phyloP scores from a whole-genome alignment of 2,888 invertebrate species.

The Drosophila atripex region DNA sequence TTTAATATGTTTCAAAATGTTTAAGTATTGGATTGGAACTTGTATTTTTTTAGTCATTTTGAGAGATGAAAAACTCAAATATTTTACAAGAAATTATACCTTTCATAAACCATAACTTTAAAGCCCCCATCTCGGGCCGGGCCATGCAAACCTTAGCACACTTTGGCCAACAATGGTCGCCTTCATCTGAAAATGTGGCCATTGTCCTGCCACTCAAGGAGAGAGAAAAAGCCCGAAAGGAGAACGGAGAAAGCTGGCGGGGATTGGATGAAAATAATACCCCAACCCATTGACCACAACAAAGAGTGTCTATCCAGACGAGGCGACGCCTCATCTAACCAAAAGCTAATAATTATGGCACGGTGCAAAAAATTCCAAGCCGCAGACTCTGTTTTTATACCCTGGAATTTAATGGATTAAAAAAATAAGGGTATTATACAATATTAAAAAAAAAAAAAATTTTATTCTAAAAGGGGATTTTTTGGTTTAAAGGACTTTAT shows the following conservation, averaged over 20 bases:
- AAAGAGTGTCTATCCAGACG: slow-evolving; percentile 45
- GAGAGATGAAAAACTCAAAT: no score
- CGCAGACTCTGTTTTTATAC: slow-evolving; percentile 31
- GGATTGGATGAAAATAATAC: background rate
- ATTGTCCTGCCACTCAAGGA: slow-evolving; percentile 31
- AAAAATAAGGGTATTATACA: background rate
- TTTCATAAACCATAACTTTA: slow-evolving; percentile 8
- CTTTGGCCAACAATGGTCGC: background rate
- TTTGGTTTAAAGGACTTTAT: background rate
- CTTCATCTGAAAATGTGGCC: slow-evolving; percentile 8
- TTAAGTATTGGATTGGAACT: no score
- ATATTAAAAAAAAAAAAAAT: background rate
- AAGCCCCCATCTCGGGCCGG: slow-evolving; percentile 1
- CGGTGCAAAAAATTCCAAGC: slow-evolving; percentile 20
- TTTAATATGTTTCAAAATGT: no score
- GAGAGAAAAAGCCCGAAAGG: background rate
- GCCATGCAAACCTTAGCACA: slow-evolving; percentile 6
- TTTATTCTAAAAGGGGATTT: background rate
- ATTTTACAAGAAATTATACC: background rate
- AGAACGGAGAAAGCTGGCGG: background rate
- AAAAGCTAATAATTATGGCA: slow-evolving; percentile 68
- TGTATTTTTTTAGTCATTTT: no score
- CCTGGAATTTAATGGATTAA: background rate
- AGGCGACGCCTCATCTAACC: slow-evolving; percentile 46
- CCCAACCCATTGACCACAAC: slow-evolving; percentile 50